phyloP scores from a whole-genome alignment of 2,797 vertebrate genomes.

The Malacoctenus gilli region DNA sequence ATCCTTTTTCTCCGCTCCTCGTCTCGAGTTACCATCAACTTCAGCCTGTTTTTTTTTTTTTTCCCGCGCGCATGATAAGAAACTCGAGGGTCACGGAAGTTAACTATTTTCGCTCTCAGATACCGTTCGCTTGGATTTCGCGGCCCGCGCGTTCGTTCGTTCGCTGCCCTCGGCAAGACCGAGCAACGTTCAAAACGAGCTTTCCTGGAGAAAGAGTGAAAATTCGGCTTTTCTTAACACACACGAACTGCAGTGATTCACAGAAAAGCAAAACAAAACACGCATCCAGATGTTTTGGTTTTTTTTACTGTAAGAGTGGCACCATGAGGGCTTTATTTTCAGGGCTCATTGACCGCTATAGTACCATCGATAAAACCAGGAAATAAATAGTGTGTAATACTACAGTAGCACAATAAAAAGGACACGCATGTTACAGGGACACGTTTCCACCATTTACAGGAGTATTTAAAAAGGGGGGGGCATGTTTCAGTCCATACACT shows the following conservation, averaged over 20 bases:
- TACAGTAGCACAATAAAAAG: constrained; percentile 78
- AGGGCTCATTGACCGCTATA: constrained; percentile 71
- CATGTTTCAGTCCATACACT: constrained; percentile 22
- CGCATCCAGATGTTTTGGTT: not conserved
- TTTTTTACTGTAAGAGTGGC: constrained; percentile 66
- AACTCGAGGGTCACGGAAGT: too few species aligned
- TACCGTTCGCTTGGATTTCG: too few species aligned
- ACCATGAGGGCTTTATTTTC: constrained; percentile 82
- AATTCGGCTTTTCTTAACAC: too few species aligned
- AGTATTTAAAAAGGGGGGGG: constrained; percentile 59
- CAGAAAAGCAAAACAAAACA: not conserved
- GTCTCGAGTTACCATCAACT: too few species aligned
- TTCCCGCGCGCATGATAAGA: too few species aligned
- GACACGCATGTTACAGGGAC: constrained; percentile 65
- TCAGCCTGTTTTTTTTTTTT: too few species aligned
- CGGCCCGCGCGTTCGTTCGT: too few species aligned
- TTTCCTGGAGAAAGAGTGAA: not conserved
- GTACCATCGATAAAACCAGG: constrained; percentile 80
- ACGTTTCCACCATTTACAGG: constrained; percentile 44
- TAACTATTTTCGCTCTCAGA: too few species aligned
- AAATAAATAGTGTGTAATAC: constrained; percentile 85
- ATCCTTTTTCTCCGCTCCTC: too few species aligned
- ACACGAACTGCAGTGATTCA: not conserved
- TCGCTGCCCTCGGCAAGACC: too few species aligned
- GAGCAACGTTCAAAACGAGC: not conserved